Conservation (phyloP, 2,113 vertebrate species). For the Ptilonorhynchus violaceus region DNA sequence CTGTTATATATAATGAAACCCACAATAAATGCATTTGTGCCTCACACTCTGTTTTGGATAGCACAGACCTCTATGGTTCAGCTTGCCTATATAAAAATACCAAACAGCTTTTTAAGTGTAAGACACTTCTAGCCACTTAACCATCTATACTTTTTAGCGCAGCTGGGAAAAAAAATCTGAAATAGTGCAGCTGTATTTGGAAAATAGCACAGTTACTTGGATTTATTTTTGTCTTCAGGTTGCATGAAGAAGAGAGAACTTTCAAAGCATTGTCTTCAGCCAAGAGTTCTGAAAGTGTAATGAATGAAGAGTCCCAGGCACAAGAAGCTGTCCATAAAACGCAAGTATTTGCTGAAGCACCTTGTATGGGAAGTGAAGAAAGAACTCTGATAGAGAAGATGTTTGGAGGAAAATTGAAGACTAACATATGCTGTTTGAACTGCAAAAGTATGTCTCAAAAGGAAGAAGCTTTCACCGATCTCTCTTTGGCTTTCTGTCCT, state of each 20-base stretch:
- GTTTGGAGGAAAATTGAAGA: conserved; percentile 93
- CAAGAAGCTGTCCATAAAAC: conserved; percentile 53
- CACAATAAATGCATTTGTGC: not conserved
- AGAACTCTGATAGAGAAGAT: conserved; percentile 90
- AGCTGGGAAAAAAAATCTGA: not conserved
- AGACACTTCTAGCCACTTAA: not conserved
- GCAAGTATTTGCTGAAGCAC: conserved; percentile 27
- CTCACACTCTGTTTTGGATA: not conserved
- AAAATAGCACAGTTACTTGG: not conserved
- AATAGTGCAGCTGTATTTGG: not conserved
- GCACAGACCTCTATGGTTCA: not conserved
- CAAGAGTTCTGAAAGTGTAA: conserved; percentile 38
- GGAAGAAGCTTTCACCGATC: conserved; percentile 94
- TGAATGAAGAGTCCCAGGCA: conserved; percentile 35
- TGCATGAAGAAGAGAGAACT: conserved; percentile 95
- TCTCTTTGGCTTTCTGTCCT: conserved; percentile 94
- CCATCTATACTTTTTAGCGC: not conserved
- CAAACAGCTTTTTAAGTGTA: not conserved
- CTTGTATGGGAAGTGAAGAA: conserved; percentile 37
- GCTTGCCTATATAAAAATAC: not conserved
- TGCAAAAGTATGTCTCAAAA: conserved; percentile 92
- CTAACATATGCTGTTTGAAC: conserved; percentile 88
- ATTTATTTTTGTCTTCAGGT: conserved; percentile 67
- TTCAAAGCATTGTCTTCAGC: conserved; percentile 72
- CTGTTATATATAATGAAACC: not conserved